Percentiles rank a stretch among this genome's conserved stretches.
Evolutionary conservation across 2,113 vertebrate species (phyloP).

Genomic region (Mormyrus lacerda): DNA sequence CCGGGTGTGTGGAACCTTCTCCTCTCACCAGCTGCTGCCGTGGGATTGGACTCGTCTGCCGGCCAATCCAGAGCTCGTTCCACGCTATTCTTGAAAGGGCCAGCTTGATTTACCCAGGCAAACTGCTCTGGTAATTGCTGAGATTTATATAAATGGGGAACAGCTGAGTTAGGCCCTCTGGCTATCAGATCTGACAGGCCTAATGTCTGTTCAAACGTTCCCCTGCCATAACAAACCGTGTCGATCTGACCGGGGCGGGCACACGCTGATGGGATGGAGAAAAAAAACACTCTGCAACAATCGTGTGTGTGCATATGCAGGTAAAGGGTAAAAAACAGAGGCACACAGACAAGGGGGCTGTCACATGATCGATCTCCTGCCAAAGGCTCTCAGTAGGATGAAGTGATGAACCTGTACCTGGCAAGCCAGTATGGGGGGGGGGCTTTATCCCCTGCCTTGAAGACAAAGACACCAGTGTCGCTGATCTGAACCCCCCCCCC

Average conservation of each 20-base stretch:
- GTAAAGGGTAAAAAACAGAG: not conserved
- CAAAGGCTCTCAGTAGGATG: not conserved
- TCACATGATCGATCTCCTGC: not conserved
- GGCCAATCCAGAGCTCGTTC: constrained; percentile 55
- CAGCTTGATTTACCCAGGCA: constrained; percentile 57
- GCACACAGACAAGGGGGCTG: not conserved
- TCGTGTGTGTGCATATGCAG: not conserved
- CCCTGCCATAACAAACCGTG: constrained; percentile 42
- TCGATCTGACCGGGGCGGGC: constrained; percentile 46
- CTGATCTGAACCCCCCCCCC: not conserved
- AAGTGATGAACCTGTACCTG: not conserved
- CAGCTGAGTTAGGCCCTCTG: constrained; percentile 54
- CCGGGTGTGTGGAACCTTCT: constrained; percentile 40
- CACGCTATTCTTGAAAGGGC: constrained; percentile 54
- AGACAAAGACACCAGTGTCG: not conserved
- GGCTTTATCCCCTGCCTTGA: not conserved
- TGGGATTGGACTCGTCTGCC: constrained; percentile 50
- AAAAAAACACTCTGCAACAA: not conserved
- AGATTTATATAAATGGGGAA: constrained; percentile 67
- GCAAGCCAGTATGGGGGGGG: not conserved
- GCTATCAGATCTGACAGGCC: constrained; percentile 64
- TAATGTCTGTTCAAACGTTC: constrained; percentile 58
- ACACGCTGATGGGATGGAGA: constrained; percentile 24
- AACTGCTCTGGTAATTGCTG: constrained; percentile 64
- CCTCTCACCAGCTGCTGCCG: constrained; percentile 45